Evolutionary conservation across 2,888 invertebrate species (phyloP), one percentile per base, ranked within the genome.

Genomic region (Chrysolina americana): DNA sequence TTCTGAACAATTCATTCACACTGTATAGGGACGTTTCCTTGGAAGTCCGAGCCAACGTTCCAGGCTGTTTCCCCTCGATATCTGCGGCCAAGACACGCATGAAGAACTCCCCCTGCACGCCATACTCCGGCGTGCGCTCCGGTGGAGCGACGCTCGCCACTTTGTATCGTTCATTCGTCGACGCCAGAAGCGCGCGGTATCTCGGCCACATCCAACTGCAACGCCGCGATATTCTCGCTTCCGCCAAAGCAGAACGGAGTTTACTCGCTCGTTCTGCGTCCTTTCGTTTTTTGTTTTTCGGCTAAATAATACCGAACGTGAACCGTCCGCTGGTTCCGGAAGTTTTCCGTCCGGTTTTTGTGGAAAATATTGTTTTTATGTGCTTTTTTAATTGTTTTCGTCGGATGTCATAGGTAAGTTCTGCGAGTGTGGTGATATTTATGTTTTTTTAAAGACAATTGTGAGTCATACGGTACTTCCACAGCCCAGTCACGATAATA

Each of bases 81-180:
- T 63, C 41, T 47, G 15, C 41, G 48, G 36, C n/a, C 48, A 71
- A 74, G 81, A 80, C 77, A 81, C 80, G 81, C 80, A 76, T 80
- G 79, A 81, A 74, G 78, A 74, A 74, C 77, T 81, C 80, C 81
- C 81, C 81, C 79, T 78, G 77, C n/a, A 44, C 17, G 23, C 41
- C 23, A n/a, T 66, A 15, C 48, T 66, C 50, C 47, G 66, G 66
- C 50, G 66, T 63, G 41, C 36, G 41, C 63, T 63, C 63, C 41
- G 66, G 66, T 66, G 66, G 66, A 66, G 50, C 66, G 65, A 70
- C 70, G 66, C 74, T 70, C n/a, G n/a, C 70, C 41, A 70, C 62
- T 73, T 71, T 69, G 73, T 50, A 69, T 59, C 69, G 64, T 68
- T 65, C 73, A 63, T 23, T 69, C 56, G 56, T 56, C 65, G 36